A percentile compares a stretch with the other conserved stretches of the same genome.
Evolutionary conservation across 2,113 vertebrate species (phyloP).

Genomic region (Mustelus asterias): DNA sequence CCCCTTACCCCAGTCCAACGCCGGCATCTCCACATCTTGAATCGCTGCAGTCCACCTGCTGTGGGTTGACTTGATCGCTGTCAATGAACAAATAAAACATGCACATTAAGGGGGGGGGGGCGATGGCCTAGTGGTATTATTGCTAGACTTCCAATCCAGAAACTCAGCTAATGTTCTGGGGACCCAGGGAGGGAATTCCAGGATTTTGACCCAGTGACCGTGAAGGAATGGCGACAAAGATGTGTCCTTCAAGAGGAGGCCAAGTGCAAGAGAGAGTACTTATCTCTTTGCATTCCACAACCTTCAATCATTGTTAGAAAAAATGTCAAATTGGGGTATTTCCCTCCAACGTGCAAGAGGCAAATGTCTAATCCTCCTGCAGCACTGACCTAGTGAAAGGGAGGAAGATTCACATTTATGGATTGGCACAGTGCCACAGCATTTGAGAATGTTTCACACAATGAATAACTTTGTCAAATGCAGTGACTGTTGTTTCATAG

Average conservation of each 20-base stretch:
- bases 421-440: background rate
- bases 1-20: too few species aligned
- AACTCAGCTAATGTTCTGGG: too few species aligned
- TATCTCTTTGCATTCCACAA: background rate
- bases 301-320: background rate
- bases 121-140: too few species aligned
- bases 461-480: background rate
- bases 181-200: too few species aligned
- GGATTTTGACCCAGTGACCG: too few species aligned
- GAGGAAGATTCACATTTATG: background rate
- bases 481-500: background rate
- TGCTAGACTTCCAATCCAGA: too few species aligned
- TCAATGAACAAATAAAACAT: too few species aligned
- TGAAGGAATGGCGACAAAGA: too few species aligned
- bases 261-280: background rate
- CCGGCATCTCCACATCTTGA: too few species aligned
- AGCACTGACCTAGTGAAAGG: background rate
- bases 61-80: too few species aligned
- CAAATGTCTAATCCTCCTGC: background rate
- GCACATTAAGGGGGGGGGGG: too few species aligned
- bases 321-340: background rate
- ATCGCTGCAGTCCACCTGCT: too few species aligned
- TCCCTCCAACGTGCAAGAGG: background rate
- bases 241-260: background rate
- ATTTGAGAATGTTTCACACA: background rate